These are phyloP conservation scores for Margaritifera margaritifera DNA, from an alignment of 2,888 invertebrate species.

Conservation along the genomic window DNA sequence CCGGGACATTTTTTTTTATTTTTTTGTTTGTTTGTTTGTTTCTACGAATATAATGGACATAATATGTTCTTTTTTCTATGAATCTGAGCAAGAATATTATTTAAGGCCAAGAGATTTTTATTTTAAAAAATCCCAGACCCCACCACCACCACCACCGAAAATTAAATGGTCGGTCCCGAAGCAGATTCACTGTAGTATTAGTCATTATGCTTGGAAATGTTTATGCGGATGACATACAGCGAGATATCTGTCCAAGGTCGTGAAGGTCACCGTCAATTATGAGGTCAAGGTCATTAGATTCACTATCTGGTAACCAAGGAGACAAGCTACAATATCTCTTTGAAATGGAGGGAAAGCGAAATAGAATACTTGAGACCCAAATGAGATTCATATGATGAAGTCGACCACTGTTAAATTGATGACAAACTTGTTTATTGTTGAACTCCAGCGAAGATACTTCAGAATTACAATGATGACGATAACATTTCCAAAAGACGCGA, in stretches of 20 bases:
- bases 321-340: slow-evolving; percentile 19
- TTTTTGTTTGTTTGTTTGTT: too few species aligned
- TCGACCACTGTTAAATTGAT: slow-evolving; percentile 40
- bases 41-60: too few species aligned
- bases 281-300: slow-evolving; percentile 34
- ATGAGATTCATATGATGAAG: slow-evolving; percentile 27
- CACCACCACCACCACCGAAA: too few species aligned
- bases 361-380: slow-evolving; percentile 29
- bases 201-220: slow-evolving; percentile 28
- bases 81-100: too few species aligned
- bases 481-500: slow-evolving; percentile 29
- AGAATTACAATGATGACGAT: slow-evolving; percentile 32
- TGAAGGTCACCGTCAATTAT: slow-evolving; percentile 34
- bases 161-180: neutral
- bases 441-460: slow-evolving; percentile 19
- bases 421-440: slow-evolving; percentile 29
- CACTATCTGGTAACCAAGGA: slow-evolving; percentile 33
- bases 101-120: too few species aligned
- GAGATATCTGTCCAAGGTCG: slow-evolving; percentile 39
- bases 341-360: slow-evolving; percentile 20
- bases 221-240: slow-evolving; percentile 34
- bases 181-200: slow-evolving; percentile 6
- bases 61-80: too few species aligned
- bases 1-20: too few species aligned
- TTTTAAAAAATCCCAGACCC: too few species aligned